Evolutionary conservation across 1,140 invertebrate species (phyloP), one percentile per base, ranked within the genome.

Genomic region (Eriocheir sinensis): DNA sequence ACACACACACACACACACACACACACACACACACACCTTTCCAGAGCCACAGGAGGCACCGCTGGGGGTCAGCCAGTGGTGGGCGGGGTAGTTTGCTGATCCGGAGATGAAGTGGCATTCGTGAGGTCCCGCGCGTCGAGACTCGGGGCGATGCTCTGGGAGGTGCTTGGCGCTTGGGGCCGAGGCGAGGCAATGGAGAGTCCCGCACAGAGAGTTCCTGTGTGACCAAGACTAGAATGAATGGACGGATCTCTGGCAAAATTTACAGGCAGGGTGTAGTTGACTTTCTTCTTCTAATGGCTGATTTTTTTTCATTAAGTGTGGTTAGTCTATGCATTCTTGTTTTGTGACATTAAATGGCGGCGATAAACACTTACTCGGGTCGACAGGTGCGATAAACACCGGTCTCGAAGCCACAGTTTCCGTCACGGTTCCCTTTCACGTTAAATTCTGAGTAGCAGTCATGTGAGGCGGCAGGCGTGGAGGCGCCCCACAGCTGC

Each of bases 401-500:
- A 72, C 60, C 21, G 4, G 60, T 2, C 60, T 21, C 21, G 60
- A n/a, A n/a, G 8, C 99, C 99, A 97, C 99, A 99, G 97, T 99
- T 99, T 27, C 99, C 99, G 96, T 98, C 97, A 38, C 98, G 97
- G 41, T 97, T 98, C 0, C 99, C 99, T 95, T 98, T 98, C 0
- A 97, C 97, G 96, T 99, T 99, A 97, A 98, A 98, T 9, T 98
- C 97, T 96, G 99, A 99, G 96, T 99, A 99, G 96, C 99, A 99
- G 44, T 98, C 97, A 2, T 97, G 97, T 95, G 98, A 97, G 0
- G 99, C 99, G 36, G 98, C 98, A 93, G 98, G 97, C 0, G 99
- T 99, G 0, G 98, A 98, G 0, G 98, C 98, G n/a, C 99, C 99
- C 99, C 99, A 99, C n/a, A 99, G 97, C 32, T 99, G 97, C 95